Evolutionary conservation across 1,140 invertebrate species (phyloP).

Genomic region (Drosophila rhopaloa): DNA sequence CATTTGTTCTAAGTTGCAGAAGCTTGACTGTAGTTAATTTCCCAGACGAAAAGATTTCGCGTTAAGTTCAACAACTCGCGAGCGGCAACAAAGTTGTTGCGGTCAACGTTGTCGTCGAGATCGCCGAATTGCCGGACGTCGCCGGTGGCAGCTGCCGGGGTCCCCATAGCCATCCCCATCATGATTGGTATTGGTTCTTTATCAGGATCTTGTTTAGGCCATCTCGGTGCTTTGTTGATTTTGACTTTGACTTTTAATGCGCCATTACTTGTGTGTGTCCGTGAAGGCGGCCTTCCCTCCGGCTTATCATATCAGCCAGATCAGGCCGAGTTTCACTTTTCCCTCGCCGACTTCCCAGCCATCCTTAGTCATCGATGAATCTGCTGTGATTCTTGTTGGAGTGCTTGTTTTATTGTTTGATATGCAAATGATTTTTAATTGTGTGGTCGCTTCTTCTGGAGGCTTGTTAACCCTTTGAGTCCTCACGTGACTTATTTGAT

Average conservation of each 20-base stretch:
- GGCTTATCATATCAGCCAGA: slow-evolving; percentile 33
- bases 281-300: slow-evolving; percentile 29
- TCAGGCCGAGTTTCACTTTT: slow-evolving; percentile 59
- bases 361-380: slow-evolving; percentile 43
- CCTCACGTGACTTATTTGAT: slow-evolving; percentile 18
- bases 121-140: slow-evolving; percentile 43
- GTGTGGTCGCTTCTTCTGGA: slow-evolving; percentile 33
- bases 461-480: slow-evolving; percentile 65
- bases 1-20: neutral
- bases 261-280: slow-evolving; percentile 41
- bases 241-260: slow-evolving; percentile 70
- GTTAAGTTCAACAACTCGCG: slow-evolving; percentile 78
- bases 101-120: slow-evolving; percentile 55
- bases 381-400: slow-evolving; percentile 11
- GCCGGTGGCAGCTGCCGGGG: slow-evolving; percentile 64
- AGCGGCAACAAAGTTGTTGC: slow-evolving; percentile 75
- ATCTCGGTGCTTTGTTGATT: slow-evolving; percentile 76
- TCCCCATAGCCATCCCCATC: slow-evolving; percentile 22
- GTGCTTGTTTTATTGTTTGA: slow-evolving; percentile 32
- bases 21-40: slow-evolving; percentile 56
- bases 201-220: slow-evolving; percentile 81
- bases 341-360: slow-evolving; percentile 9
- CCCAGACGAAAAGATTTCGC: slow-evolving; percentile 66
- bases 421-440: slow-evolving; percentile 78
- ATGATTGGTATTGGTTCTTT: slow-evolving; percentile 78